These are phyloP conservation scores for Drosophila recens DNA, from an alignment of 2,888 invertebrate species.

Conservation along the genomic window DNA sequence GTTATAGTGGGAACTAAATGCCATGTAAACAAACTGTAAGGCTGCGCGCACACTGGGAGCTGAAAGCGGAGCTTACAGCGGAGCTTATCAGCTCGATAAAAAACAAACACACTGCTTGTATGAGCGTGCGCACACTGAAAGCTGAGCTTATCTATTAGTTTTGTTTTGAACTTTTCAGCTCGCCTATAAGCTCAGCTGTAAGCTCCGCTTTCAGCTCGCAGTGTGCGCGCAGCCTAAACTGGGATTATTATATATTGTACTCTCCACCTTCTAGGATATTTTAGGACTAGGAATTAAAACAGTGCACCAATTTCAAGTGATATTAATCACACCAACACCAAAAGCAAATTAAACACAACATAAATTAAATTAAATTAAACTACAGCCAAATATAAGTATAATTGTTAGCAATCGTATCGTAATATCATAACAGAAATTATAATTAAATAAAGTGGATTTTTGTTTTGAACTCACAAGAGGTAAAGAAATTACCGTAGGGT, in stretches of 20 bases:
- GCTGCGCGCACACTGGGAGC: too few relatives aligned
- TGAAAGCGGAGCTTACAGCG: too few relatives aligned
- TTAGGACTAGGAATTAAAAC: background rate
- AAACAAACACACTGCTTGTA: too few relatives aligned
- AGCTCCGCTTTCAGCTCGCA: too few relatives aligned
- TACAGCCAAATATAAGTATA: conserved; percentile 12
- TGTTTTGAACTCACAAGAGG: conserved; percentile 85
- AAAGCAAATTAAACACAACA: conserved; percentile 11
- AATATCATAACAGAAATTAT: conserved; percentile 58
- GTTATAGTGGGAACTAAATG: conserved; percentile 1
- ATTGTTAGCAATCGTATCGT: conserved; percentile 33
- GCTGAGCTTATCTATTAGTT: too few relatives aligned
- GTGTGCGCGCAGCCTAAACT: too few relatives aligned
- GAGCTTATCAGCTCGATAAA: too few relatives aligned
- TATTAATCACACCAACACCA: conserved; percentile 24
- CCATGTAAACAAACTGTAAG: background rate
- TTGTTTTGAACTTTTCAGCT: too few relatives aligned
- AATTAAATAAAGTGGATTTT: conserved; percentile 73
- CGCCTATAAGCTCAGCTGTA: too few relatives aligned
- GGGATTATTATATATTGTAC: background rate
- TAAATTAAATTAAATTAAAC: conserved; percentile 5
- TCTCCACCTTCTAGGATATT: background rate
- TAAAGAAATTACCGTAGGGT: conserved; percentile 92
- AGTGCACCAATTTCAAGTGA: background rate
- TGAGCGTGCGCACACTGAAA: too few relatives aligned